A percentile compares a stretch with the other conserved stretches of the same genome.
Conservation (phyloP, 1,140 invertebrate genomes). For the Listronotus bonariensis region DNA sequence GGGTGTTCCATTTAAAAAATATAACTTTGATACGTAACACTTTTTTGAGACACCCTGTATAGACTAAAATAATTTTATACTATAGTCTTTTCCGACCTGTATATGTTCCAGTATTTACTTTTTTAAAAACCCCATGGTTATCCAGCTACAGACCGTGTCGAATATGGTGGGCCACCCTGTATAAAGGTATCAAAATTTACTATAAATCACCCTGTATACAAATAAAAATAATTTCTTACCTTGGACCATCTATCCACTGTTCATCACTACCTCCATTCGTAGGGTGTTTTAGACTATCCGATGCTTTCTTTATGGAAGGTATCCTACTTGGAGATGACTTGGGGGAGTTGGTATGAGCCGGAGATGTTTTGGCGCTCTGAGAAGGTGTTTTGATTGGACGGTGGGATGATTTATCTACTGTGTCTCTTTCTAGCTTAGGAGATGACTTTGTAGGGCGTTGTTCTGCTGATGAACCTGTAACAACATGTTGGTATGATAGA, state of each 20-base stretch:
- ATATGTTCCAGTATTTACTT: too few species aligned
- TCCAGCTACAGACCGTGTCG: too few species aligned
- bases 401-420: conserved; percentile 64
- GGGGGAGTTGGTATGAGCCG: conserved; percentile 55
- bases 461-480: conserved; percentile 69
- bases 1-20: too few species aligned
- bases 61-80: too few species aligned
- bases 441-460: conserved; percentile 62
- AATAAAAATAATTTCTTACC: conserved; percentile 73
- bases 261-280: conserved; percentile 71
- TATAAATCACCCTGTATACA: too few species aligned
- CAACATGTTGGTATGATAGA: too few species aligned
- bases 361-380: conserved; percentile 50
- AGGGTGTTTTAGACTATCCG: conserved; percentile 45
- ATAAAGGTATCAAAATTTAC: too few species aligned
- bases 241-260: conserved; percentile 94
- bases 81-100: too few species aligned
- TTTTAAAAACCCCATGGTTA: too few species aligned
- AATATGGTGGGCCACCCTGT: too few species aligned
- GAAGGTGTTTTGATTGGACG: conserved; percentile 46
- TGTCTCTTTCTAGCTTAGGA: conserved; percentile 52
- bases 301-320: conserved; percentile 56
- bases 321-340: conserved; percentile 66
- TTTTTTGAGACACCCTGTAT: too few species aligned
- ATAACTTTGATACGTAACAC: too few species aligned